A percentile compares a stretch with the other conserved stretches of the same genome.
These are phyloP conservation scores for Microcebus griseorufus DNA, from an alignment of 2,113 vertebrate species.

Conservation along the genomic window DNA sequence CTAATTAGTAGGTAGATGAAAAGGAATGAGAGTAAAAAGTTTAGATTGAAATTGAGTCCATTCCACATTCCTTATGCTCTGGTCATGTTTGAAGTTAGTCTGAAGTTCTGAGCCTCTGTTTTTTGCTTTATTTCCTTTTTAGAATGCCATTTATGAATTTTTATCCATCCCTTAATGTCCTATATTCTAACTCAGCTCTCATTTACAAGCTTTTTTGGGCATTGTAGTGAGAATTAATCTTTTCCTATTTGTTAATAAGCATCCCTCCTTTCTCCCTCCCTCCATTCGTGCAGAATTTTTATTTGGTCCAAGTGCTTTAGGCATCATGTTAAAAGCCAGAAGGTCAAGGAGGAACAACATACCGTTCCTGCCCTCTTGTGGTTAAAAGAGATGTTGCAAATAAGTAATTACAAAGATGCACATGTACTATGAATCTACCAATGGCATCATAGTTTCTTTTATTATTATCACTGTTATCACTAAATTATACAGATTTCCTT, in stretches of 20 bases:
- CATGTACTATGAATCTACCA: not conserved
- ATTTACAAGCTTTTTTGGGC: not conserved
- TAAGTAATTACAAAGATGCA: not conserved
- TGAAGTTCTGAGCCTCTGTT: not conserved
- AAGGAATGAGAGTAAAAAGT: not conserved
- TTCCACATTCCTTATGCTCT: not conserved
- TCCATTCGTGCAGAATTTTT: not conserved
- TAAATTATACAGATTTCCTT: not conserved
- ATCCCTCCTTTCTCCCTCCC: not conserved
- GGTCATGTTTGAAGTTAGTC: not conserved
- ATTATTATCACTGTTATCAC: not conserved
- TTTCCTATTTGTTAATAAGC: not conserved
- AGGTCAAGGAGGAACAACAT: conserved; percentile 24
- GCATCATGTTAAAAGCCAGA: not conserved
- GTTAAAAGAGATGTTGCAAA: conserved; percentile 36
- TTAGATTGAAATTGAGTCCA: not conserved
- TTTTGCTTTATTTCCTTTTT: not conserved
- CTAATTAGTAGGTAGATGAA: not conserved
- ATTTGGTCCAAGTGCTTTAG: not conserved
- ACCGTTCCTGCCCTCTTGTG: conserved; percentile 70
- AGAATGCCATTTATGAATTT: not conserved
- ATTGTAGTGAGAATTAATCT: not conserved
- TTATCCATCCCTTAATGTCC: not conserved
- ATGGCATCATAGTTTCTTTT: not conserved
- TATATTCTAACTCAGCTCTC: not conserved